A percentile compares a stretch with the other conserved stretches of the same genome.
Evolutionary conservation across 2,797 vertebrate genomes (phyloP).

Genomic region (Orestias chungarensis): DNA sequence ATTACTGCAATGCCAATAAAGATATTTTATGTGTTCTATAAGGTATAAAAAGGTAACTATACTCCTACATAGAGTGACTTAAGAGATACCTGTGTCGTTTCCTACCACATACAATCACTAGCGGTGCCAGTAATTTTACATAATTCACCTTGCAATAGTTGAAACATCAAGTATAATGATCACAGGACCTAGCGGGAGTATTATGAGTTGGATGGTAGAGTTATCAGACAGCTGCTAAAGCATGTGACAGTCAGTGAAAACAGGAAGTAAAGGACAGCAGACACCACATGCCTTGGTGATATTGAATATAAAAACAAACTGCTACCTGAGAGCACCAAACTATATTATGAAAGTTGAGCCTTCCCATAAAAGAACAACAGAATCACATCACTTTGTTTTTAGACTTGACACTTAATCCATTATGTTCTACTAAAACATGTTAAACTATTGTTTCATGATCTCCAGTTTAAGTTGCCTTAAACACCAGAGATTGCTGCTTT

Average conservation of each 20-base stretch:
- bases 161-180: background rate
- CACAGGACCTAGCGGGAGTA: background rate
- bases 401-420: background rate
- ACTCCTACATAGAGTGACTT: background rate
- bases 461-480: background rate
- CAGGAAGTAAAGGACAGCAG: background rate
- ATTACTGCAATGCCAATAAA: background rate
- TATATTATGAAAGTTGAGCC: background rate
- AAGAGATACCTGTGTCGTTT: background rate
- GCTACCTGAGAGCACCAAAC: background rate
- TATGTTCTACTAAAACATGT: background rate
- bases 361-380: background rate
- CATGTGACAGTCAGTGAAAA: background rate
- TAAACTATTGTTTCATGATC: background rate
- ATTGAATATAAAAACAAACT: background rate
- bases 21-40: background rate
- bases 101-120: no score
- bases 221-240: background rate
- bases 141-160: background rate
- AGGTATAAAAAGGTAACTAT: no score
- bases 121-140: no score
- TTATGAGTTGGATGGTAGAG: background rate
- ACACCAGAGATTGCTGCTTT: background rate
- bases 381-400: no score
- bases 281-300: background rate